Evolutionary conservation across 2,888 invertebrate species (phyloP), one percentile per base, ranked within the genome.

Genomic region (Gibbula magus): DNA sequence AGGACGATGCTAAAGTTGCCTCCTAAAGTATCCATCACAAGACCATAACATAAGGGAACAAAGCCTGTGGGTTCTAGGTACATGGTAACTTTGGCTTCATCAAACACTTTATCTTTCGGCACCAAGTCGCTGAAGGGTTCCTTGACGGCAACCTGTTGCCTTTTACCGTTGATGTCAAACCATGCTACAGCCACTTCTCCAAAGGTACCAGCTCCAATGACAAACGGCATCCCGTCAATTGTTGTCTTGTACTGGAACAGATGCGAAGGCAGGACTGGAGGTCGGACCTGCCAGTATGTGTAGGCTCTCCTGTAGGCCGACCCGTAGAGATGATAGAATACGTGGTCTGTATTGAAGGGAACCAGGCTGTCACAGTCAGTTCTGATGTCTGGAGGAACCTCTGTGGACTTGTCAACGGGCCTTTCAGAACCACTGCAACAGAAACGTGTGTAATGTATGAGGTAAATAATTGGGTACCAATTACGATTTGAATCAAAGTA

Each of bases 21-120:
- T 4, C 70, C 70, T 20, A 35, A 18, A 20, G 8, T 10, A 18
- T 39, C 70, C 20, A 20, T 2, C 29, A 70, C 20, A 10, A 70
- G 20, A n/a, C 70, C 70, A 20, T 70, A 70, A 39, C 70, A 70
- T 16, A 70, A 10, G 3, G 70, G 70, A n/a, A 70, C 70, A 70
- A 18, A 70, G 2, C 39, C 70, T 16, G 70, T 70, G 4, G 70
- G 70, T 35, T 70, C 39, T n/a, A 70, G 35, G 39, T 70, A 70
- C 35, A 70, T 70, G 39, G 70, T 70, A 20, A 70, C 5, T 13
- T 70, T 70, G 20, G 70, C 70, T 16, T 70, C 70, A 35, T 35
- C 32, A 20, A 70, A 70, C 18, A 70, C 20, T 32, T 70, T 16
- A 35, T 70, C 70, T 32, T 70, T 70, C 0, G 39, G 13, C 16